Evolutionary conservation across 2,113 vertebrate genomes (phyloP), one percentile per base, ranked within the genome.

Genomic region (Cathartes aura): DNA sequence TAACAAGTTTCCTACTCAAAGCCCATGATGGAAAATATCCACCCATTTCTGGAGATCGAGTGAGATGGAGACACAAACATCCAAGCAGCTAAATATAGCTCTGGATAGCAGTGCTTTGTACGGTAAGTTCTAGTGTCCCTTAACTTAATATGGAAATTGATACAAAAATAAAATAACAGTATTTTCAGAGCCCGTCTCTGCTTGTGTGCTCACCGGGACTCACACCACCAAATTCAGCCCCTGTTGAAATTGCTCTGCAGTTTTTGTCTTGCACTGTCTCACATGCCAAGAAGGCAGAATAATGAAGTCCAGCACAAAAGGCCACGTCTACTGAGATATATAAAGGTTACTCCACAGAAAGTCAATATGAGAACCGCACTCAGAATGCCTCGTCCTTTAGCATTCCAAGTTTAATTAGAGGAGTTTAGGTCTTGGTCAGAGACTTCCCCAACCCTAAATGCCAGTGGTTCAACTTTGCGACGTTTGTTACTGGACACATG

Each of bases 291-390:
- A 75, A n/a, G 20, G n/a, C 53, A 91, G 56, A 90, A 93, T 60
- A 88, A 93, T 20, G 59, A 94, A 27, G 73, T 83, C 79, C 67
- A 76, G 47, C 73, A 88, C 68, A 94, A 94, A 95, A 96, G 53
- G 68, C 47, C 83, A 86, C 0, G 1, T 86, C 80, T 82, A n/a
- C 7, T 63, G 74, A 92, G 71, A 93, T 34, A 63, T 8, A 40
- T 23, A 93, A 97, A 96, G 82, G 55, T 87, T 73, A 96, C 24
- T 92, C 82, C 56, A 75, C n/a, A 52, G 82, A 87, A 95, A 94
- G 89, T 43, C 58, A 79, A 81, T 91, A 92, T 6, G 55, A 91
- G 95, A 87, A 83, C 66, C 60, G 78, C 48, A 56, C 62, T 93
- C 72, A 66, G 82, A 89, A 84, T 55, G 68, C 67, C 87, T 50